Evolutionary conservation across 1,140 invertebrate genomes (phyloP).

Genomic region (Plectrocnemia conspersa): DNA sequence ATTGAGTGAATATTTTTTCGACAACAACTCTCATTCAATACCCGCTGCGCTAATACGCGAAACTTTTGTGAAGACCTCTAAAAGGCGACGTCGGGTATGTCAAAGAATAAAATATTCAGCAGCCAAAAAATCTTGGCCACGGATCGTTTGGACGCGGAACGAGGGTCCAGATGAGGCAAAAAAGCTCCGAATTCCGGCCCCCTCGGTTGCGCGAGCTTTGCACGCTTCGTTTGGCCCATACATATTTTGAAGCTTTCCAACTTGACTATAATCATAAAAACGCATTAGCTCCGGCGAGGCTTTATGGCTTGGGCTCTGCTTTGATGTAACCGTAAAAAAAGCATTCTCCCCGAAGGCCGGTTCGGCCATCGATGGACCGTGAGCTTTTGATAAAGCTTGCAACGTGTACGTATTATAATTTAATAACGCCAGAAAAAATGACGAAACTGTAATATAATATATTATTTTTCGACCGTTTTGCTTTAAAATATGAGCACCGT

Average conservation of each 20-base stretch:
- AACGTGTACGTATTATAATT: too few relatives aligned
- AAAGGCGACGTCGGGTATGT: constrained; percentile 10
- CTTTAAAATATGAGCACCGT: too few relatives aligned
- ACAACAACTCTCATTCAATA: too few relatives aligned
- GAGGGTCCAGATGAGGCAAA: neutral
- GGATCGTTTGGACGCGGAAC: neutral
- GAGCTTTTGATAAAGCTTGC: too few relatives aligned
- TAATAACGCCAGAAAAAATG: too few relatives aligned
- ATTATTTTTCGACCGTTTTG: too few relatives aligned
- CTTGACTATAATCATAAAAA: constrained; percentile 26
- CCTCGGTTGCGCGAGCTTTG: constrained; percentile 5
- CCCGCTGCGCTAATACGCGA: too few relatives aligned
- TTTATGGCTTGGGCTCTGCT: constrained; percentile 10
- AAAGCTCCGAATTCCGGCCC: neutral
- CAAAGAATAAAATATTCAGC: constrained; percentile 19
- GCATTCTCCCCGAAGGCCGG: neutral
- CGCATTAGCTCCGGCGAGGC: constrained; percentile 21
- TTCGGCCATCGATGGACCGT: neutral
- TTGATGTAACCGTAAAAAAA: constrained; percentile 22
- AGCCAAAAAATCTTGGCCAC: constrained; percentile 9
- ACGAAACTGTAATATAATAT: too few relatives aligned
- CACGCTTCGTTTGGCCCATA: constrained; percentile 24
- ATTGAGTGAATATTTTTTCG: too few relatives aligned
- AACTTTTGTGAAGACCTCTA: too few relatives aligned
- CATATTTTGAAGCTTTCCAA: constrained; percentile 22